Evolutionary conservation across 2,888 invertebrate species (phyloP), one percentile per base, ranked within the genome.

Genomic region (Lasius fuliginosus): DNA sequence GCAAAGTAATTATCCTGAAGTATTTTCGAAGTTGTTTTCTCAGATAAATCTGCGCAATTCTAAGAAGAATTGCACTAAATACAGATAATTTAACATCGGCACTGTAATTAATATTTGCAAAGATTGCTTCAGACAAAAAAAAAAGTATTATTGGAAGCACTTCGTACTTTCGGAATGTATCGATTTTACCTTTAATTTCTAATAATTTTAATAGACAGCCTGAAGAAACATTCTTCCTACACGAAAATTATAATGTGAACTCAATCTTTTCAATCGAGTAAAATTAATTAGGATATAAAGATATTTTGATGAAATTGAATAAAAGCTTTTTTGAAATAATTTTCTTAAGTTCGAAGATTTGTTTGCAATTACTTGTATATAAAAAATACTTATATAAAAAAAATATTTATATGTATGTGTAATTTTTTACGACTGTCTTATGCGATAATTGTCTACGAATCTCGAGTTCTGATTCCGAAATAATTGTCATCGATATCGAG

Each of bases 1-100:
- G 74, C 30, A 49, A 69, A 74, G 90, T 88, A 90, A 89, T 90
- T 89, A 90, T 60, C 71, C 56, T 49, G 36, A 49, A 75, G 76
- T 75, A 71, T 83, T 75, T 56, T 73, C 18, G 62, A 68, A 85
- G 79, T 85, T 86, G 86, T 83, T 88, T 88, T 88, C 88, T 15
- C 88, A 84, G 86, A 82, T 86, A 86, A 89, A 87, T 84, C 69
- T 79, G 18, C 40, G 73, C n/a, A 53, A n/a, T 53, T 53, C 53
- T 53, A 74, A 23, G 85, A 81, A 67, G 76, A 71, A 87, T 85
- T 76, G 30, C 74, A n/a, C 46, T 73, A 74, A 53, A 53, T 53
- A 53, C 53, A 53, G 46, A 36, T 40, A 30, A 46, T 62, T 84
- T 60, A 58, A 64, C 3, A 56, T 60, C n/a, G 11, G 56, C 30